Conservation (phyloP, 2,113 vertebrate species). For the Rhabdomys dilectus region DNA sequence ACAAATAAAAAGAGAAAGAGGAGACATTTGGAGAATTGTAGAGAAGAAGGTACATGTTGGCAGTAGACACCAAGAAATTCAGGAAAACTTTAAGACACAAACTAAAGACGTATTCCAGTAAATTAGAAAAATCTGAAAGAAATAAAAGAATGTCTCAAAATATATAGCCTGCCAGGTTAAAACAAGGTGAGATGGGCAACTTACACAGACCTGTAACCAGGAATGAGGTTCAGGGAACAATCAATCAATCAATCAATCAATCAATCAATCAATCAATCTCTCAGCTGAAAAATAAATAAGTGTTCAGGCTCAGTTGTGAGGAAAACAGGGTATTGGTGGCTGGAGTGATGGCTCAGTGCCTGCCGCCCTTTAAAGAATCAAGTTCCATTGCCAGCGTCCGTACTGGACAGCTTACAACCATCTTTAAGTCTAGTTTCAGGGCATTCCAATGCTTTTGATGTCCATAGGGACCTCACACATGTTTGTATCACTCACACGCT, state of each 20-base stretch:
- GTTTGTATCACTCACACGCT: neutral
- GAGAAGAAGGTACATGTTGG: neutral
- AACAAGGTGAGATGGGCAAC: neutral
- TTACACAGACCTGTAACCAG: neutral
- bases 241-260: neutral
- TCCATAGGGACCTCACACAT: neutral
- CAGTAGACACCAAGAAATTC: neutral
- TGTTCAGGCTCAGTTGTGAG: neutral
- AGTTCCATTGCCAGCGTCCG: neutral
- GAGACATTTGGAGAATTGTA: no score
- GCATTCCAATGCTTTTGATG: neutral
- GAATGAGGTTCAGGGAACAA: neutral
- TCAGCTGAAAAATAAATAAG: neutral
- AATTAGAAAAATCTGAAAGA: neutral
- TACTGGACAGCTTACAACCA: neutral
- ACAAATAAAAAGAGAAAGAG: neutral
- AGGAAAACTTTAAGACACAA: neutral
- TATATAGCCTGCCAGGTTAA: neutral
- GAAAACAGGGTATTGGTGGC: neutral
- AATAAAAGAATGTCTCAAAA: neutral
- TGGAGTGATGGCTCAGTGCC: neutral
- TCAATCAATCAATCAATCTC: neutral
- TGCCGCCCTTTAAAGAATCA: neutral
- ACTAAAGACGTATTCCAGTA: neutral
- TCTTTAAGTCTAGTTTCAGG: neutral